Evolutionary conservation across 2,113 vertebrate genomes (phyloP).

Genomic region (Thalassoma bifasciatum): DNA sequence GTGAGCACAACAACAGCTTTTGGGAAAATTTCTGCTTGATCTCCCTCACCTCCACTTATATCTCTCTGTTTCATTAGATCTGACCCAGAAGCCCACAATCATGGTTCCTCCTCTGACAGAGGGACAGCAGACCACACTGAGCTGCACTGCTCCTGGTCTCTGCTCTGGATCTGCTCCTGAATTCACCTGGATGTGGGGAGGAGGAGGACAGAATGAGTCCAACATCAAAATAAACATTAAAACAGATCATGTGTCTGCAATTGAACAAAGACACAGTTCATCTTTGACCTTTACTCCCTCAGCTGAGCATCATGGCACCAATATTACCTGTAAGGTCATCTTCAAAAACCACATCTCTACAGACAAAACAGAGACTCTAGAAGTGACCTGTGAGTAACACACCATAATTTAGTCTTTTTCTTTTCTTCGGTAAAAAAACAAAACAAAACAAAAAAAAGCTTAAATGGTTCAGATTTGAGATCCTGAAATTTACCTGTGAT

Average conservation of each 20-base stretch:
- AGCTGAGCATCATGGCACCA: slow-evolving; percentile 40
- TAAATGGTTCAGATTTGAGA: no score
- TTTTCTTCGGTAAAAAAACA: no score
- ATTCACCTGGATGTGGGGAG: slow-evolving; percentile 54
- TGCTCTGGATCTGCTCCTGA: slow-evolving; percentile 17
- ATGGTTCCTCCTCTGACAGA: slow-evolving; percentile 47
- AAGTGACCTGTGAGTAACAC: slow-evolving; percentile 56
- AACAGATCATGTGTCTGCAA: background rate
- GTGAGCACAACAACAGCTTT: background rate
- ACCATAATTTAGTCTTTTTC: background rate
- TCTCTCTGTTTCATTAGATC: slow-evolving; percentile 16
- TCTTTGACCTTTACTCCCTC: slow-evolving; percentile 49
- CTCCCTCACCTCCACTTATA: background rate
- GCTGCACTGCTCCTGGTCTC: slow-evolving; percentile 49
- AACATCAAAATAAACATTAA: background rate
- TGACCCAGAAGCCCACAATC: slow-evolving; percentile 52
- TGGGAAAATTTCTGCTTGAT: no score
- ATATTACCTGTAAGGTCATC: slow-evolving; percentile 50
- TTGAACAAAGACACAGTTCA: slow-evolving; percentile 14
- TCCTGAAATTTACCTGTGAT: no score
- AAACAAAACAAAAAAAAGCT: no score
- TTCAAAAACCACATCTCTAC: background rate
- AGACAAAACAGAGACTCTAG: slow-evolving; percentile 21
- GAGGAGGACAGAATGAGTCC: background rate
- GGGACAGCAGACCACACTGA: slow-evolving; percentile 50